phyloP scores from a whole-genome alignment of 2,113 vertebrate genomes.

The Ciconia boyciana region DNA sequence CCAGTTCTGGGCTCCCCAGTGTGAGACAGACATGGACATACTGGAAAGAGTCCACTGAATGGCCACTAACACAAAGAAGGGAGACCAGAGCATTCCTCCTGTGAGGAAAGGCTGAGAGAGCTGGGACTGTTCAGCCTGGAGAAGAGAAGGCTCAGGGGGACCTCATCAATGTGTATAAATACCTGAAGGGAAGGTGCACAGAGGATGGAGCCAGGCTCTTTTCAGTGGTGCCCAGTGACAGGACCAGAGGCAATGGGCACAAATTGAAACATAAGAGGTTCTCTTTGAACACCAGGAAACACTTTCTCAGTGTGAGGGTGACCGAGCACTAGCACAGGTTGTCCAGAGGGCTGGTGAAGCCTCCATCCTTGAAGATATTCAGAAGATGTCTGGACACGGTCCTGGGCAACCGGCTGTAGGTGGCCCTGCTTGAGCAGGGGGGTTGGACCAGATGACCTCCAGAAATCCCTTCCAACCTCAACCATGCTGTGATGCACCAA shows the following conservation, averaged over 20 bases:
- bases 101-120: background rate
- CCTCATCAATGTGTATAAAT: background rate
- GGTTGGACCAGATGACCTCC: background rate
- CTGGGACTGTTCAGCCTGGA: background rate
- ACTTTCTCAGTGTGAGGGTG: background rate
- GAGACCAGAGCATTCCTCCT: background rate
- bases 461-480: background rate
- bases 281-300: background rate
- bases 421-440: background rate
- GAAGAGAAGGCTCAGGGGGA: background rate
- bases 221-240: background rate
- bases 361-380: background rate
- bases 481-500: background rate
- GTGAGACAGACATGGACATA: background rate
- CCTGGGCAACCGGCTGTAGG: background rate
- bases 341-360: background rate
- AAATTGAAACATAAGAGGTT: background rate
- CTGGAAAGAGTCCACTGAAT: background rate
- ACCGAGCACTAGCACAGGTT: background rate
- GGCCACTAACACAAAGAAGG: background rate
- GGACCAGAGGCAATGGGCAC: background rate
- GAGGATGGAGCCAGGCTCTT: background rate
- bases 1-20: background rate
- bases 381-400: background rate
- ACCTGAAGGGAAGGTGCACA: background rate